Evolutionary conservation across 2,797 vertebrate genomes (phyloP), one percentile per base, ranked within the genome.

Genomic region (Tauraco hartlaubi): DNA sequence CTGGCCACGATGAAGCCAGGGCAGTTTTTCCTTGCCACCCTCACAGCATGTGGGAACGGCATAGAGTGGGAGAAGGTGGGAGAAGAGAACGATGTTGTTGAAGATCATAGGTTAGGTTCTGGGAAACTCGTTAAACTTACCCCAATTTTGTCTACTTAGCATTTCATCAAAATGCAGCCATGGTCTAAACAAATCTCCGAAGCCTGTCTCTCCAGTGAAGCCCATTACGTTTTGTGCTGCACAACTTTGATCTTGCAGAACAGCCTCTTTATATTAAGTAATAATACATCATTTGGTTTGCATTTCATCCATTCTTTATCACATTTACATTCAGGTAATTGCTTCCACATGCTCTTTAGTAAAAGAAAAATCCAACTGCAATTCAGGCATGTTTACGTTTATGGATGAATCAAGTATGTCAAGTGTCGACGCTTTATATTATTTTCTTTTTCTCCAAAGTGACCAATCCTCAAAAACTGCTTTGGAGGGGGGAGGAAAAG

Each of bases 271-370:
- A 80, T 77, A 95, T 96, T 95, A 96, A 96, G 90, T 96, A 97
- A 96, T 96, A 97, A 96, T 88, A 92, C 95, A 92, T 97, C 95
- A 93, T 94, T 96, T 96, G 93, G 96, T 92, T 97, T 93, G 85
- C 78, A 94, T 97, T 96, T 97, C 78, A 86, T 82, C 96, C 94
- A 64, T 92, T 94, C 95, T 96, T 95, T 94, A 96, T 96, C 95
- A 94, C 89, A 94, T 96, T 93, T 95, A 95, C 88, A 89, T 91
- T 91, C 96, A 96, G 96, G 96, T 96, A 96, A 97, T 96, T 96
- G 88, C 86, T 96, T 96, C 96, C 97, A 97, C 75, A 96, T 97
- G 95, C 55, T 95, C 61, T 86, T 96, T 51, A 81, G 93, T 49
- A 94, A 48, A 67, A 96, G 85, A 83, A 85, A 97, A 96, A 90